Conservation (phyloP, 2,888 invertebrate genomes). For the Drosophila peninsularis region DNA sequence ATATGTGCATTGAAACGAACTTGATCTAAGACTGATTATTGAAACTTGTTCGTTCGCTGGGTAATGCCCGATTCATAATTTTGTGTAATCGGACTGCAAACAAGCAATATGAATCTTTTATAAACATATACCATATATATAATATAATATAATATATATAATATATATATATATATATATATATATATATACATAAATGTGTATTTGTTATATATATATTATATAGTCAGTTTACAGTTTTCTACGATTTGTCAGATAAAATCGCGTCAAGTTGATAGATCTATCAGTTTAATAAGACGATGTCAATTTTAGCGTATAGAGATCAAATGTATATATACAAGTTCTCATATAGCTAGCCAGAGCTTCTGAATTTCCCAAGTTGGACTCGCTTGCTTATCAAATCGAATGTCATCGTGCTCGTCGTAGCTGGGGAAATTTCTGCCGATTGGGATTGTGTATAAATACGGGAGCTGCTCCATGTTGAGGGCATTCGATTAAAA, state of each 20-base stretch:
- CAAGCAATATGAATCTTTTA: conserved; percentile 11
- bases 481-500: conserved; percentile 23
- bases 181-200: not conserved
- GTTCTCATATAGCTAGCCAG: conserved; percentile 1
- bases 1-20: conserved; percentile 9
- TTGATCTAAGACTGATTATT: conserved; percentile 29
- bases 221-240: not conserved
- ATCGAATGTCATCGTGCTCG: conserved; percentile 16
- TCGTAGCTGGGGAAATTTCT: conserved; percentile 29
- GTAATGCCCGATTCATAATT: conserved; percentile 47
- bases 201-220: not conserved
- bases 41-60: conserved; percentile 48
- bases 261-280: not conserved
- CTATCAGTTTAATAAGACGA: conserved; percentile 14
- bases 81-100: conserved; percentile 25
- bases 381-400: conserved; percentile 40
- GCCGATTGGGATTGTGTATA: conserved; percentile 27
- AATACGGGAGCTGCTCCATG: conserved; percentile 19
- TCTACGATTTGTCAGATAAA: conserved; percentile 1
- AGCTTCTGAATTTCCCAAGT: conserved; percentile 43
- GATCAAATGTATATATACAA: conserved; percentile 13
- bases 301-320: conserved; percentile 24
- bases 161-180: not conserved
- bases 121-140: not conserved
- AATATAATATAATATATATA: not conserved